phyloP scores from a whole-genome alignment of 2,113 vertebrate genomes.

The Prionailurus bengalensis region DNA sequence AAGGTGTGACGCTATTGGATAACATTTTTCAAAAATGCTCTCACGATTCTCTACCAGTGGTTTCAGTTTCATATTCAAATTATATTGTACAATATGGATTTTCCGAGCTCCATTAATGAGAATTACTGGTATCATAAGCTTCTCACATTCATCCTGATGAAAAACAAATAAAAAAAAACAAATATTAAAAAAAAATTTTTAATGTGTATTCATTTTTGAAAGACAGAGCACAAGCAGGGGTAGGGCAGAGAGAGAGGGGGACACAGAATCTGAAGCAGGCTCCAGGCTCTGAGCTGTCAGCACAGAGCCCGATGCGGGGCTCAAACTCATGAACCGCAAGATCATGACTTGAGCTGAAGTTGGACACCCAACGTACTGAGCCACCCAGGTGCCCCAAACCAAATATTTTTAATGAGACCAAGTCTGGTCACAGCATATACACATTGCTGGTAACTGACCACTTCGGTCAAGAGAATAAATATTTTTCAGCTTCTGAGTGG shows the following conservation, averaged over 20 bases:
- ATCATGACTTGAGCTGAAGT: no score
- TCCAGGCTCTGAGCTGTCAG: no score
- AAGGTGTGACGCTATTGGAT: constrained; percentile 87
- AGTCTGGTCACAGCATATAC: background rate
- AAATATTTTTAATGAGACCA: background rate
- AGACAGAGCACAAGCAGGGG: no score
- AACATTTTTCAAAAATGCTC: constrained; percentile 95
- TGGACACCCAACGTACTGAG: no score
- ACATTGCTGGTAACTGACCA: background rate
- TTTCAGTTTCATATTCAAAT: constrained; percentile 89
- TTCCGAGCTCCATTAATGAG: constrained; percentile 87
- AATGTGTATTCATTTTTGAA: no score
- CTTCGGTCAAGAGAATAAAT: background rate
- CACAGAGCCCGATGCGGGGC: no score
- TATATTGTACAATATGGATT: constrained; percentile 85
- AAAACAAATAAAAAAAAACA: constrained; percentile 68
- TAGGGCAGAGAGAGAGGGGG: no score
- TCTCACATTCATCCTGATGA: constrained; percentile 91
- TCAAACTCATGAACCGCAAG: no score
- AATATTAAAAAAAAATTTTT: background rate
- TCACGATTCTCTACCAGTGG: constrained; percentile 91
- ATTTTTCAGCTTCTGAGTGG: background rate
- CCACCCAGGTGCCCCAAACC: background rate
- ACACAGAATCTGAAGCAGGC: no score
- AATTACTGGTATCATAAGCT: constrained; percentile 88